These are phyloP conservation scores for Cyclina sinensis DNA, from an alignment of 1,140 invertebrate species.

Conservation along the genomic window DNA sequence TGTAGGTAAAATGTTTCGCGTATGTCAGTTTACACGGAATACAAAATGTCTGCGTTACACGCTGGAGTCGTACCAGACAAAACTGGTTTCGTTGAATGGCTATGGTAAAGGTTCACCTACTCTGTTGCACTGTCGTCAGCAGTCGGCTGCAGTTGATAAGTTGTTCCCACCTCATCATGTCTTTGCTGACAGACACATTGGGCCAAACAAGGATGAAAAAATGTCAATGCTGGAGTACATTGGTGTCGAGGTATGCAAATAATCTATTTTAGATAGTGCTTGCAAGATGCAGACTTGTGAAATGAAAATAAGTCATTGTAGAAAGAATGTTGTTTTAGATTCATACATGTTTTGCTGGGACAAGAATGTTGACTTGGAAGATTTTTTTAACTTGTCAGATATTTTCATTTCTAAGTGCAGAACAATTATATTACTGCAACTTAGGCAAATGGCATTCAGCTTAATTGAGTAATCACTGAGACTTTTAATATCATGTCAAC, in stretches of 20 bases:
- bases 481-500: too few species aligned
- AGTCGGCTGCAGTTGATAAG: constrained; percentile 69
- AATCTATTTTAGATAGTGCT: too few species aligned
- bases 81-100: constrained; percentile 46
- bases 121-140: background rate
- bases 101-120: constrained; percentile 8
- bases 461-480: too few species aligned
- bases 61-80: constrained; percentile 41
- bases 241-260: constrained; percentile 92
- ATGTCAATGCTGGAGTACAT: constrained; percentile 94
- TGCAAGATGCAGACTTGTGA: too few species aligned
- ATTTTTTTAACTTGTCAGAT: too few species aligned
- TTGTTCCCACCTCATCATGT: constrained; percentile 88
- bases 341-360: too few species aligned
- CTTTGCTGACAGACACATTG: constrained; percentile 95
- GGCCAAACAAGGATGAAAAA: constrained; percentile 94
- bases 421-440: too few species aligned
- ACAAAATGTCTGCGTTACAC: constrained; percentile 18
- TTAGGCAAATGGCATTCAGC: too few species aligned
- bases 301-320: too few species aligned
- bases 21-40: background rate
- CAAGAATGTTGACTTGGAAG: too few species aligned
- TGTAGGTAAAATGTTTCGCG: background rate
- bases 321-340: too few species aligned
- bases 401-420: too few species aligned